These are phyloP conservation scores for Nyctibius grandis DNA, from an alignment of 2,797 vertebrate species.

Conservation along the genomic window DNA sequence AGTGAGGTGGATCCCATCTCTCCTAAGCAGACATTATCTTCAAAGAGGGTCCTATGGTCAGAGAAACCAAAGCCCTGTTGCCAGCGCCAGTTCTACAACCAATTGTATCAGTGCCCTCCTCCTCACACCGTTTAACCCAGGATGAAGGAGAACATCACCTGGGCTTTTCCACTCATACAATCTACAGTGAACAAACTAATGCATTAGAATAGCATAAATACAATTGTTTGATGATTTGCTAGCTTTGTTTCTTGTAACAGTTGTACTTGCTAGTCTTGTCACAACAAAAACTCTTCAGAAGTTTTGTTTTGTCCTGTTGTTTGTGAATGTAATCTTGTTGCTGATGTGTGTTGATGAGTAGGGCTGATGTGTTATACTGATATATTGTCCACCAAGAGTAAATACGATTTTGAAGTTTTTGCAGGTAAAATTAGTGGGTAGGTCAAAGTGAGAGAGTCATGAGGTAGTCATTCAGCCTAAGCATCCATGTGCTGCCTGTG, in stretches of 20 bases:
- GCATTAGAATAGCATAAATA: neutral
- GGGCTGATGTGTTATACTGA: neutral
- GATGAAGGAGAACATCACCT: neutral
- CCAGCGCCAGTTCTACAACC: rapidly evolving
- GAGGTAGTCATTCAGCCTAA: neutral
- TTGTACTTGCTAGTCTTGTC: neutral
- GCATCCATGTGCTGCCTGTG: neutral
- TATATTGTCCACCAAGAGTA: neutral
- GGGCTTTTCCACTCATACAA: neutral
- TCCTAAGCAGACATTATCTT: neutral
- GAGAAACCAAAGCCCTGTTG: neutral
- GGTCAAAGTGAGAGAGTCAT: neutral
- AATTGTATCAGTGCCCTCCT: neutral
- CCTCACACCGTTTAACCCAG: neutral
- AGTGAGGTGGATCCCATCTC: neutral
- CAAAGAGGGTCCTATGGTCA: neutral
- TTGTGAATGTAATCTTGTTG: neutral
- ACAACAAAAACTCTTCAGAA: neutral
- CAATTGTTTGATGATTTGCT: neutral
- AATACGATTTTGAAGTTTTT: neutral
- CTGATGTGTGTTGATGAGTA: neutral
- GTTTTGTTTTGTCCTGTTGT: neutral
- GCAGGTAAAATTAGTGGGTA: neutral
- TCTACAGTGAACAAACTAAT: neutral
- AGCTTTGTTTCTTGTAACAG: neutral